phyloP scores from a whole-genome alignment of 2,888 invertebrate genomes.

The Pasiphila rectangulata region DNA sequence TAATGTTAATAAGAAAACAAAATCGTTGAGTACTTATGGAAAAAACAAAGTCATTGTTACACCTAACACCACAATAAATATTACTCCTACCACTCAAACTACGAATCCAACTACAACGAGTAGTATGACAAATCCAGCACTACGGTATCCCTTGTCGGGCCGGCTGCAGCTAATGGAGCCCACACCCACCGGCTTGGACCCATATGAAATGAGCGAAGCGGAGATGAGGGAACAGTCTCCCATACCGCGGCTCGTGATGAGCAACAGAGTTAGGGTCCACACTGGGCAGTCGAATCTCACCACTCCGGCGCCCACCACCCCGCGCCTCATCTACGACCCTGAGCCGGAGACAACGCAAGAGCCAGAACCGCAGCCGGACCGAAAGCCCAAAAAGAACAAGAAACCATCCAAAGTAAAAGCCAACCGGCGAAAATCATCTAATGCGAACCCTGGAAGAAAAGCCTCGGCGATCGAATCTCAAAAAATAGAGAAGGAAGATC shows the following conservation, averaged over 20 bases:
- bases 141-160: conserved; percentile 49
- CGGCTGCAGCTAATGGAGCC: conserved; percentile 67
- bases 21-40: conserved; percentile 64
- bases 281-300: conserved; percentile 30
- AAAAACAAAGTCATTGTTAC: conserved; percentile 42
- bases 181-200: conserved; percentile 71
- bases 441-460: neutral
- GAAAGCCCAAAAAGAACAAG: conserved; percentile 30
- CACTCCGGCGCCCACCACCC: conserved; percentile 29
- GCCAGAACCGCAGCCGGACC: neutral
- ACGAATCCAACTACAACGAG: neutral
- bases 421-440: conserved; percentile 11
- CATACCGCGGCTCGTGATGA: conserved; percentile 70
- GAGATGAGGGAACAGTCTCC: conserved; percentile 74
- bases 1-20: conserved; percentile 61
- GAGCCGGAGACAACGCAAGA: neutral
- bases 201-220: conserved; percentile 70
- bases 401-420: conserved; percentile 10
- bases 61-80: too few relatives aligned
- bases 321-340: conserved; percentile 54
- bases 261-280: conserved; percentile 60
- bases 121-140: neutral
- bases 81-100: neutral
- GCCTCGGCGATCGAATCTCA: conserved; percentile 28
- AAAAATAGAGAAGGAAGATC: conserved; percentile 54